These are phyloP conservation scores for Amphiprion percula DNA, from an alignment of 2,113 vertebrate species.

Conservation along the genomic window DNA sequence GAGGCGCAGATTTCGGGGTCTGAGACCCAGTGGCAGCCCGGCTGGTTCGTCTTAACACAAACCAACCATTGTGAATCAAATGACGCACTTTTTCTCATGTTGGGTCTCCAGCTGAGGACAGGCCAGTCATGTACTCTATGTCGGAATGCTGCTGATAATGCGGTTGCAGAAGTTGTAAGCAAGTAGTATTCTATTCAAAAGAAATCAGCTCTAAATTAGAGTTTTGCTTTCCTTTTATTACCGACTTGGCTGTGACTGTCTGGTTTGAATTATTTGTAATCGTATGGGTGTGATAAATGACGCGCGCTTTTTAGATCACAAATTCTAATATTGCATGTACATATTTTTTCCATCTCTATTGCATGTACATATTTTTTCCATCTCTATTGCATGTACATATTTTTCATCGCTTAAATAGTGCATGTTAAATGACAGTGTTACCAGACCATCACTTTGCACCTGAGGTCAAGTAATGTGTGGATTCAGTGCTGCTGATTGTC, in stretches of 20 bases:
- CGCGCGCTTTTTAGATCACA: background rate
- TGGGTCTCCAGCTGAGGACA: constrained; percentile 39
- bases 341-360: no score
- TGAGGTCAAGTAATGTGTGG: constrained; percentile 31
- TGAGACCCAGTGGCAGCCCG: constrained; percentile 52
- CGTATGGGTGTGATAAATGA: background rate
- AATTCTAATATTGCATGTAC: background rate
- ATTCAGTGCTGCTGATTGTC: constrained; percentile 14
- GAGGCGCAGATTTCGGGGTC: constrained; percentile 39
- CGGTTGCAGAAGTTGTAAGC: constrained; percentile 53
- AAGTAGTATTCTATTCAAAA: background rate
- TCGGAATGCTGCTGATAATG: constrained; percentile 48
- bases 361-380: background rate
- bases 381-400: no score
- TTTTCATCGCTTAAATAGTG: background rate
- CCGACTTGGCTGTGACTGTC: constrained; percentile 7
- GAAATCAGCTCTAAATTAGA: background rate
- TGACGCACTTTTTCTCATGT: constrained; percentile 73
- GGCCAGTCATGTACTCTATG: background rate
- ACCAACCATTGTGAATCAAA: constrained; percentile 74
- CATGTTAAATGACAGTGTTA: background rate
- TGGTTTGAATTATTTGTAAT: background rate
- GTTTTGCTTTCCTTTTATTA: background rate
- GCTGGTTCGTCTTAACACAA: constrained; percentile 58
- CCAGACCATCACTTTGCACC: background rate